These are phyloP conservation scores for Tipula helvola DNA, from an alignment of 2,888 invertebrate genomes.

Conservation along the genomic window DNA sequence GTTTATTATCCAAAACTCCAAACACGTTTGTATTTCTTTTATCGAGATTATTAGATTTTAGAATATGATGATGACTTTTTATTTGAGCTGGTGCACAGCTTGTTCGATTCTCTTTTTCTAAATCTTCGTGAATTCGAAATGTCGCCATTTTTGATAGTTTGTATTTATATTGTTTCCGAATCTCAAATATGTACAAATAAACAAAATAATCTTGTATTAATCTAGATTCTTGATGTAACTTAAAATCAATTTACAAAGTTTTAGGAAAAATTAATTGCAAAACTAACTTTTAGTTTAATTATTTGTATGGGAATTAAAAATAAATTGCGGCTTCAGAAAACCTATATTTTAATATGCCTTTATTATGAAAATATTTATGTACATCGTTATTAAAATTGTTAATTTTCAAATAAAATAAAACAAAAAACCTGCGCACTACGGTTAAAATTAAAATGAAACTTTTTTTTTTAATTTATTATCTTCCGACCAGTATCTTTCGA, in stretches of 20 bases:
- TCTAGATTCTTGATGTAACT: not conserved
- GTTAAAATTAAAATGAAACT: not conserved
- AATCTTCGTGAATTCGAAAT: conserved; percentile 64
- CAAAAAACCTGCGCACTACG: conserved; percentile 4
- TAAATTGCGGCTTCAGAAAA: not conserved
- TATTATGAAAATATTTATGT: not conserved
- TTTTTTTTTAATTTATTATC: not conserved
- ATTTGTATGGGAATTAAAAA: not conserved
- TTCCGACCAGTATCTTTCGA: not conserved
- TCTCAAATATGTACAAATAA: not conserved
- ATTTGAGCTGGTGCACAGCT: not conserved
- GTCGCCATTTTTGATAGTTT: conserved; percentile 46
- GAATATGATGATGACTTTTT: not conserved
- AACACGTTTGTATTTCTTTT: conserved; percentile 17
- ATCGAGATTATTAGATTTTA: not conserved
- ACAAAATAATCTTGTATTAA: not conserved
- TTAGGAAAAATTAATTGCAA: not conserved
- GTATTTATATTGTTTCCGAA: not conserved
- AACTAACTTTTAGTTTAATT: not conserved
- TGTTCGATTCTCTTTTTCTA: conserved; percentile 49
- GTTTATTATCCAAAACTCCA: not conserved
- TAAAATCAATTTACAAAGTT: not conserved
- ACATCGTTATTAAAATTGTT: not conserved
- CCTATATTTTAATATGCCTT: not conserved
- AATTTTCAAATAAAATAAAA: not conserved